Base-by-base conservation (phyloP, 2,888 invertebrate genomes). In the Hyalella azteca region DNA sequence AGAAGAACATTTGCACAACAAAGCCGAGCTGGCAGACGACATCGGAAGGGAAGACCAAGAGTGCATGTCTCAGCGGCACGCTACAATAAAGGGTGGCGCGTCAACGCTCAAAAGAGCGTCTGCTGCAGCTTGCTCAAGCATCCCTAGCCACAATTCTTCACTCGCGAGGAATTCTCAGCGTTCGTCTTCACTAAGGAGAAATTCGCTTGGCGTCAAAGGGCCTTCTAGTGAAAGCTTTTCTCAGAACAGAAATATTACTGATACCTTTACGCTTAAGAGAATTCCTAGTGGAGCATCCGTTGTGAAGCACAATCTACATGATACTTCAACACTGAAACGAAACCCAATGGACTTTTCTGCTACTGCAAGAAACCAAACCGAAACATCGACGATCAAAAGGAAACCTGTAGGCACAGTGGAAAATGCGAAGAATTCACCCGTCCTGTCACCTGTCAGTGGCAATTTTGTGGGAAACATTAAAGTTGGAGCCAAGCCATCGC, bases 21-120 rank as follows among this genome's bases (percentile, higher is more conserved):
- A 66, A 36, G 66, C 22, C 66, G 66, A 15, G 32, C 36, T 29
- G 36, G 36, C 32, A 66, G 66, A 66, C 29, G 66, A 36, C 22
- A 36, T 3, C 32, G 36, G 5, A 0, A 36, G 36, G n/a, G 66
- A 66, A 11, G 39, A 66, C 66, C 32, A 36, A 4, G 66, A 66
- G 66, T 66, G 66, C 66, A 32, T 66, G 19, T 66, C 66, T 66
- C 36, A 66, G 36, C 32, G 66, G 36, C 22, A 29, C 36, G 39
- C 66, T 19, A 66, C 36, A 66, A 66, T 66, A 66, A 66, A 66
- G 36, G 36, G 66, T 15, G 66, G 66, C 36, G 32, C 66, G 29
- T 66, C 66, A n/a, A 66, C 66, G 32, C 66, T 66, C 26, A 66
- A 66, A 66, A 66, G 66, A 36, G 66, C 66, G 36, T 29, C 66